These are phyloP conservation scores for Gambusia yucatana DNA, from an alignment of 2,797 vertebrate genomes.

Conservation along the genomic window DNA sequence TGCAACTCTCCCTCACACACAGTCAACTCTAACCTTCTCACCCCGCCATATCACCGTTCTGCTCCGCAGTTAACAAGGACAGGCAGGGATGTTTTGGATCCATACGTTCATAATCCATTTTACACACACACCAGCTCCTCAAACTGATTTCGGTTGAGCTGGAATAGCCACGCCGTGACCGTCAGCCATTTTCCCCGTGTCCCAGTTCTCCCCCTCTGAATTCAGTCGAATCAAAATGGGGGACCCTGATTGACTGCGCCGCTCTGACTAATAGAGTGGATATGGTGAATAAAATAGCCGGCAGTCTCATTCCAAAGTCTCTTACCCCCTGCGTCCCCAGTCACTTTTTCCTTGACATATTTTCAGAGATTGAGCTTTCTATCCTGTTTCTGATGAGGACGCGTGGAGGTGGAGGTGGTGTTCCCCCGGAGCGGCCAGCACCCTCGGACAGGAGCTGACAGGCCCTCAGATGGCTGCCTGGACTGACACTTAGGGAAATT, in stretches of 20 bases:
- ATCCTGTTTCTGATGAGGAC: slow-evolving; percentile 75
- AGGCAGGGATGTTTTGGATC: slow-evolving; percentile 73
- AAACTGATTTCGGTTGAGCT: slow-evolving; percentile 72
- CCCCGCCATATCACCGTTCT: slow-evolving; percentile 3
- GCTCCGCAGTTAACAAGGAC: slow-evolving; percentile 56
- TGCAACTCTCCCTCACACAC: slow-evolving; percentile 20
- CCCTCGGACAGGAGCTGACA: slow-evolving; percentile 60
- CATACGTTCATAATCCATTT: slow-evolving; percentile 84
- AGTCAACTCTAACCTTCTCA: slow-evolving; percentile 21
- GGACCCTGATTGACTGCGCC: slow-evolving; percentile 82
- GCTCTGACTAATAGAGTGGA: slow-evolving; percentile 87
- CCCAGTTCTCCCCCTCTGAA: slow-evolving; percentile 77
- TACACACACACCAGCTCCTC: slow-evolving; percentile 63
- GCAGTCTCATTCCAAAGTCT: slow-evolving; percentile 81
- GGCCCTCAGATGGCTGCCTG: slow-evolving; percentile 77
- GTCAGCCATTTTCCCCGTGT: slow-evolving; percentile 78
- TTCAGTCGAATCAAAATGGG: slow-evolving; percentile 73
- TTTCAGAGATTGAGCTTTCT: slow-evolving; percentile 83
- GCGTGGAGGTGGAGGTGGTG: slow-evolving; percentile 48
- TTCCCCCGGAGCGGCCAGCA: slow-evolving; percentile 68
- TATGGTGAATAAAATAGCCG: slow-evolving; percentile 87
- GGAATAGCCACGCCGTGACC: slow-evolving; percentile 72
- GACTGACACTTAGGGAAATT: slow-evolving; percentile 93
- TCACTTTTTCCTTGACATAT: slow-evolving; percentile 85
- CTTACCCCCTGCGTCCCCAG: slow-evolving; percentile 74